Evolutionary conservation across 2,113 vertebrate genomes (phyloP), one percentile per base, ranked within the genome.

Genomic region (Ivindomyrus marchei): DNA sequence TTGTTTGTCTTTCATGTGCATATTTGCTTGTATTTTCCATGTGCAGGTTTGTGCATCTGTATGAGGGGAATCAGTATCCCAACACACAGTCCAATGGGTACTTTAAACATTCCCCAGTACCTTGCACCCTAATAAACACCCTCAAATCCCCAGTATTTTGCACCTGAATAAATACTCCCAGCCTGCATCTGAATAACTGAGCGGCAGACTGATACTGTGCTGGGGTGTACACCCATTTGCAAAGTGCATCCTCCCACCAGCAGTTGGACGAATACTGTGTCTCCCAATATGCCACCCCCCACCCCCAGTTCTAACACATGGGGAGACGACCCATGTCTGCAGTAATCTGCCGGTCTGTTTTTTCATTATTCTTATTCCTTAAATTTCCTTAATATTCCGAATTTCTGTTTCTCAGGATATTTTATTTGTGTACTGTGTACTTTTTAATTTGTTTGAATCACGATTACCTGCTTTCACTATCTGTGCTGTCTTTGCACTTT

Each of bases 21-120:
- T 24, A 3, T 66, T 27, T 66, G 70, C 47, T 31, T 58, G n/a
- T 94, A 92, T 27, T n/a, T 66, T 13, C 62, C 62, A 66, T 66
- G n/a, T 66, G 62, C 62, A 66, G 62, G 58, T 62, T 27, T 62
- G 58, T n/a, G 24, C 58, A 62, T 58, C 56, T 62, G 58, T 62
- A 62, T 27, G 8, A 91, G 87, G 93, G 46, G 83, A 46, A 45
- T 85, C 83, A 85, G 39, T 77, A 39, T 77, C 27, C 31, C 70
- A 17, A 39, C 0, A 19, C 36, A 1, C 70, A 77, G 15, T 7
- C 24, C n/a, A 27, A 27, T 27, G 62, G 3, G n/a, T 66, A 66
- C 9, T 27, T 27, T 27, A 66, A 66, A 27, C n/a, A 39, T 15
- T 39, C 31, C 5, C 70, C 70, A 17, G 31, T 17, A 77, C 36